Evolutionary conservation across 2,888 invertebrate genomes (phyloP).

Genomic region (Scelioninae gen. 2): DNA sequence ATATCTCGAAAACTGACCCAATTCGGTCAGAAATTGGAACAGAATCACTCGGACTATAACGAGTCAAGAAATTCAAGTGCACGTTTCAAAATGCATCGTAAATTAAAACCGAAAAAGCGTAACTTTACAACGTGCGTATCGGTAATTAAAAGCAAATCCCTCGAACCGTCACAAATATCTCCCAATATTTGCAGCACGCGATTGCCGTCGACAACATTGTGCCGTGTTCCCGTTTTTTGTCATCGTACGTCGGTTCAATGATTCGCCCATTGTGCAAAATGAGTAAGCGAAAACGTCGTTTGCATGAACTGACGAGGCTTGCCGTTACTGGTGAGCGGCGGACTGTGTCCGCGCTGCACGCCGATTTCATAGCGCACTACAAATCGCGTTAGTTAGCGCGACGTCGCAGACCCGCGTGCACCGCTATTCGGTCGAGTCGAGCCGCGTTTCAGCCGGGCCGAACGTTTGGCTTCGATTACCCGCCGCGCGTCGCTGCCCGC

Average conservation of each 20-base stretch:
- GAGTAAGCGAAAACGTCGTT: conserved; percentile 44
- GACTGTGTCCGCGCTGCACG: conserved; percentile 41
- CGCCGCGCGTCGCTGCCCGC: conserved; percentile 45
- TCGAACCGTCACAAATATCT: background rate
- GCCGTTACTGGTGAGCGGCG: conserved; percentile 49
- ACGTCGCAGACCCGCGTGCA: conserved; percentile 50
- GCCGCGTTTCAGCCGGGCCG: conserved; percentile 5
- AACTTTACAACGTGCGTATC: too few relatives aligned
- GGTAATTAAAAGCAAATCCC: background rate
- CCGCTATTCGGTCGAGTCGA: conserved; percentile 21
- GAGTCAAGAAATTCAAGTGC: too few relatives aligned
- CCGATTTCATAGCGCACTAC: conserved; percentile 28
- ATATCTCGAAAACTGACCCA: too few relatives aligned
- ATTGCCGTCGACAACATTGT: background rate
- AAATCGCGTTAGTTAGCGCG: conserved; percentile 52
- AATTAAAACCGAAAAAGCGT: too few relatives aligned
- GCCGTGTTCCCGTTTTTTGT: conserved; percentile 12
- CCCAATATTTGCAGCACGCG: background rate
- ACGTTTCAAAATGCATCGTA: too few relatives aligned
- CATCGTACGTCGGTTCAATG: conserved; percentile 37
- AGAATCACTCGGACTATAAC: too few relatives aligned
- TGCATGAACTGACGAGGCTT: conserved; percentile 19
- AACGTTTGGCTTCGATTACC: conserved; percentile 15
- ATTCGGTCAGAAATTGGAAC: too few relatives aligned
- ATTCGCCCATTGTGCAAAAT: conserved; percentile 41